Base-by-base conservation (phyloP, 1,140 invertebrate genomes). In the Drosophila nannoptera region DNA sequence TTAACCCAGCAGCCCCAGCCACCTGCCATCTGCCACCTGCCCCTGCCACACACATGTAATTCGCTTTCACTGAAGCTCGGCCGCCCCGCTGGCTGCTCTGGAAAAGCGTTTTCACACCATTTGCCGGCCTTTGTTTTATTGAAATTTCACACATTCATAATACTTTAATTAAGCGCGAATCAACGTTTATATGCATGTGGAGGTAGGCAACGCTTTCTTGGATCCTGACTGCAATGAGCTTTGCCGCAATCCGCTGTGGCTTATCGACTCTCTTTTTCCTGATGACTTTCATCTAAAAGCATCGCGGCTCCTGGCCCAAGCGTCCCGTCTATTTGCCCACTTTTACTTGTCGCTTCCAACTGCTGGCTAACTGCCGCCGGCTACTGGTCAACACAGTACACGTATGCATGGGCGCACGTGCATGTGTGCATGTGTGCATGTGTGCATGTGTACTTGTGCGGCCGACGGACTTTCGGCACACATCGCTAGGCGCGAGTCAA, bases 61-160 rank as follows among this genome's bases (percentile, higher is more conserved):
- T 86, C 81, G 81, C 81, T 86, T 86, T 86, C 81, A 86, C 81
- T 84, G 77, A 22, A 43, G 63, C 67, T 54, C 22, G 22, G 22
- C 22, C 22, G 65, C 31, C 56, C 59, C 60, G 63, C 55, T 48
- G 61, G 72, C 53, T 78, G 81, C 76, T 84, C 80, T 84, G 80
- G 74, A 84, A 86, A 86, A 74, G 63, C 61, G 58, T 84, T 84
- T 84, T 81, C 81, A 86, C 81, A 77, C 77, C 46, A 56, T 67
- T 70, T 49, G 55, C 31, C 45, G 31, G 45, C 14, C 46, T 59
- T 69, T 69, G 61, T 65, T 63, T 36, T 29, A 60, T 29, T 33
- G 78, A 71, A 73, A 78, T 82, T 80, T 75, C 80, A 76, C 80
- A 83, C 80, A 84, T 84, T 73, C 76, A 84, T 86, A 84, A 86